Percentiles rank a stretch among this genome's conserved stretches.
phyloP scores from a whole-genome alignment of 2,113 vertebrate species.

The Trinectes maculatus region DNA sequence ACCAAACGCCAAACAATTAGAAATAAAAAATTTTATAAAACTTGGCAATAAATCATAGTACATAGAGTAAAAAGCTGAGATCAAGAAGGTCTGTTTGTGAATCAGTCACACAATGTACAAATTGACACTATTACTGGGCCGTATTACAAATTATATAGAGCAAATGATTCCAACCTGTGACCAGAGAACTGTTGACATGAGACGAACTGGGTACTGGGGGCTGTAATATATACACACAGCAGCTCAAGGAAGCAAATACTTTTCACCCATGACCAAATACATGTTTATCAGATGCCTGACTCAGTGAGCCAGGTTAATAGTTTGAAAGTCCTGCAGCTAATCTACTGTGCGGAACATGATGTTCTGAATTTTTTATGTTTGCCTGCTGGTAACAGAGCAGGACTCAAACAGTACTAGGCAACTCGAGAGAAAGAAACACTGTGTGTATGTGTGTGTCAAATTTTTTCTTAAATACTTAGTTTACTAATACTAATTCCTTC shows the following conservation, averaged over 20 bases:
- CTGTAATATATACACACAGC: not conserved
- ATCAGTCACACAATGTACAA: slow-evolving; percentile 10
- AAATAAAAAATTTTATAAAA: too few species aligned
- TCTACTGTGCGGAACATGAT: slow-evolving; percentile 25
- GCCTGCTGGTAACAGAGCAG: slow-evolving; percentile 2
- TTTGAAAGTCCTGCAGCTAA: slow-evolving; percentile 27
- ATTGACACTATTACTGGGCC: not conserved
- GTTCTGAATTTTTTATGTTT: slow-evolving; percentile 22
- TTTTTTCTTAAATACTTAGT: too few species aligned
- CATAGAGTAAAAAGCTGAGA: not conserved
- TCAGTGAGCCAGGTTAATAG: slow-evolving; percentile 8
- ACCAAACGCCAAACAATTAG: too few species aligned
- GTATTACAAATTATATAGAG: slow-evolving; percentile 25
- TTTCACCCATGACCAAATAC: not conserved
- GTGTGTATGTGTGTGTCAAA: too few species aligned
- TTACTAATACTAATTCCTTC: too few species aligned
- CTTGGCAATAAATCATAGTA: not conserved
- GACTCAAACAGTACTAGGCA: not conserved
- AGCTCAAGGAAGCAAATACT: not conserved
- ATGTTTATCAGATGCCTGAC: slow-evolving; percentile 18
- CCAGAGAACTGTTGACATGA: slow-evolving; percentile 28
- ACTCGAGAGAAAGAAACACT: not conserved
- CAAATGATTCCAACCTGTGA: slow-evolving; percentile 17
- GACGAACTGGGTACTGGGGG: slow-evolving; percentile 14
- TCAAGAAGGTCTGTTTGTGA: slow-evolving; percentile 10